These are phyloP conservation scores for Agapostemon virescens DNA, from an alignment of 2,888 invertebrate genomes.

Conservation along the genomic window DNA sequence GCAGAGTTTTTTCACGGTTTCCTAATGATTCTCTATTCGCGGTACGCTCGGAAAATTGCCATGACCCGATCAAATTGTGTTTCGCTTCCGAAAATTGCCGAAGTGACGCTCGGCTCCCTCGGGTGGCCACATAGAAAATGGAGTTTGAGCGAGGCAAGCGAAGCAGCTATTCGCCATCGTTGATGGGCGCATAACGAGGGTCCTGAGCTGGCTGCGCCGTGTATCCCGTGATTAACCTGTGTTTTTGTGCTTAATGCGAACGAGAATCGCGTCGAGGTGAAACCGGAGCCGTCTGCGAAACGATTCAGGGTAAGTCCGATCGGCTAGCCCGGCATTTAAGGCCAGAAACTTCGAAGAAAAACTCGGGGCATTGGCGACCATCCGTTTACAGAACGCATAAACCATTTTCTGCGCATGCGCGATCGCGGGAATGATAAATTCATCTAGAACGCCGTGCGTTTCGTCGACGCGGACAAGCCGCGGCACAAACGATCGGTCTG, in stretches of 20 bases:
- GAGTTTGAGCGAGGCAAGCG: conserved; percentile 71
- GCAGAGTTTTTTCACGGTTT: conserved; percentile 13
- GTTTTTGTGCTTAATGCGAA: conserved; percentile 71
- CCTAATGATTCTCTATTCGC: not conserved
- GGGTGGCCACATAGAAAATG: conserved; percentile 76
- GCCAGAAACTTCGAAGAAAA: conserved; percentile 60
- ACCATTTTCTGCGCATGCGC: conserved; percentile 73
- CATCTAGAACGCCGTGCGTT: conserved; percentile 50
- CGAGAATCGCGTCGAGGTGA: conserved; percentile 44
- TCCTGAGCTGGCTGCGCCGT: conserved; percentile 63
- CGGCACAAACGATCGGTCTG: conserved; percentile 29
- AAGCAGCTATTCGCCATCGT: conserved; percentile 78
- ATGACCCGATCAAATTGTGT: conserved; percentile 40
- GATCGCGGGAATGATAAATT: conserved; percentile 74
- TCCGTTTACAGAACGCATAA: conserved; percentile 73
- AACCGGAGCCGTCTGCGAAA: conserved; percentile 38
- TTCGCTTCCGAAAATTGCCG: conserved; percentile 65
- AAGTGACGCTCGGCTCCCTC: conserved; percentile 58
- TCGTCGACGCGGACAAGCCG: conserved; percentile 8
- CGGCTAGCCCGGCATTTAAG: conserved; percentile 49
- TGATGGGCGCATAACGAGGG: conserved; percentile 70
- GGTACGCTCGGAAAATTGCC: conserved; percentile 29
- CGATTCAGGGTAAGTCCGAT: conserved; percentile 64
- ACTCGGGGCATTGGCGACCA: conserved; percentile 66
- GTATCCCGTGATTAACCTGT: conserved; percentile 52